Evolutionary conservation across 2,888 invertebrate genomes (phyloP).

Genomic region (Agrotis exclamationis): DNA sequence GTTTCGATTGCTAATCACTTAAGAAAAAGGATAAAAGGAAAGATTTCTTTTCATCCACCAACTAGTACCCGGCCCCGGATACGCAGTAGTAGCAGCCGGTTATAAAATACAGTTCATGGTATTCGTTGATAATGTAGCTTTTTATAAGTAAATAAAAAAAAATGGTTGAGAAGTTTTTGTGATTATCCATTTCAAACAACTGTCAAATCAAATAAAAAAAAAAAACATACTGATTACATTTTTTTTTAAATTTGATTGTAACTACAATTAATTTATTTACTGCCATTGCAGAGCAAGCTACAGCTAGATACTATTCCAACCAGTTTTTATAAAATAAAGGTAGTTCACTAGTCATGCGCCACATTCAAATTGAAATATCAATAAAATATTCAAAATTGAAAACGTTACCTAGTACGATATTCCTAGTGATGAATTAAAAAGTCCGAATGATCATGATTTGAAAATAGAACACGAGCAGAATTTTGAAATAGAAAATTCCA

Average conservation of each 20-base stretch:
- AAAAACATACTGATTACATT: not conserved
- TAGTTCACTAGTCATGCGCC: not conserved
- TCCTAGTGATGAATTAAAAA: constrained; percentile 63
- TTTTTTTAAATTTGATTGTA: too few relatives aligned
- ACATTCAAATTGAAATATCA: constrained; percentile 24
- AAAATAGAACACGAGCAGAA: constrained; percentile 80
- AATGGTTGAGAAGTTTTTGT: too few relatives aligned
- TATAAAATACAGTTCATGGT: too few relatives aligned
- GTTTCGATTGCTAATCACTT: not conserved
- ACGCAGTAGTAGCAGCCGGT: too few relatives aligned
- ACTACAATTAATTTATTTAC: too few relatives aligned
- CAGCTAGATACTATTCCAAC: too few relatives aligned
- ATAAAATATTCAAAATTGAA: constrained; percentile 48
- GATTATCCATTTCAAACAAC: too few relatives aligned
- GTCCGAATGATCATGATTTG: constrained; percentile 76
- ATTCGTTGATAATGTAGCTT: too few relatives aligned
- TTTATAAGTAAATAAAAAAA: too few relatives aligned
- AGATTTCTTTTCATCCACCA: not conserved
- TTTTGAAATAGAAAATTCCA: constrained; percentile 85
- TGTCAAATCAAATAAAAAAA: not conserved
- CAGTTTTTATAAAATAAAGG: not conserved
- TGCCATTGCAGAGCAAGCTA: too few relatives aligned
- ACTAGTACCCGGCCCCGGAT: too few relatives aligned
- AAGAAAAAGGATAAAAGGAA: not conserved
- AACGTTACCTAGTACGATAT: constrained; percentile 42